Evolutionary conservation across 2,888 invertebrate species (phyloP), one percentile per base, ranked within the genome.

Genomic region (Drosophila acutilabella): DNA sequence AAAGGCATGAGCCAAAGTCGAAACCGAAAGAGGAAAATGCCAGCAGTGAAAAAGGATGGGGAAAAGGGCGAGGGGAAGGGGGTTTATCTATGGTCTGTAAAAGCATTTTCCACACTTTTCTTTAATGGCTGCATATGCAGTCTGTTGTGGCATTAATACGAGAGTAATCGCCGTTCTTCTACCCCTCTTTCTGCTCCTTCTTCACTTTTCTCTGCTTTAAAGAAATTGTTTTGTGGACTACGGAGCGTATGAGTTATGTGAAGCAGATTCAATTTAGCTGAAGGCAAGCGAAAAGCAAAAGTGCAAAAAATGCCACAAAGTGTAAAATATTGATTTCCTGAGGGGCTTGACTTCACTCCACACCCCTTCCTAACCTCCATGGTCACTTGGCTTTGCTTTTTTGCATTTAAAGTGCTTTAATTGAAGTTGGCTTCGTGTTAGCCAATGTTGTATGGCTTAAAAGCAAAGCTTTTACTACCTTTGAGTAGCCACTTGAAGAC

Each of bases 91-190:
- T 60, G 40, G 14, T 13, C 36, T 26, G 45, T 41, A 18, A 7
- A 44, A 52, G 44, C 60, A 48, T 64, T 61, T 56, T 40, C 64
- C 8, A n/a, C 58, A 48, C 30, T 30, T 30, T 52, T 20, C 58
- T 65, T 64, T 56, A 58, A 69, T 59, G 58, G 69, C 40, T 75
- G 69, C 75, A 76, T 59, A 64, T 62, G 77, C 68, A 77, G 68
- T 77, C 45, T 51, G 61, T 54, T 66, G 61, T 33, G 45, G 36
- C 60, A 40, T 54, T 47, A 57, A 58, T 56, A 54, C n/a, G 42
- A n/a, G 42, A 54, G 42, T 47, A 56, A 40, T 48, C 18, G 47
- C 40, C 56, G 36, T 56, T 65, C 47, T 30, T 48, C 13, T 45
- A 33, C 45, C 14, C 13, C 10, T n/a, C 18, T 20, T 14, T 33